These are phyloP conservation scores for Clarias batrachus DNA, from an alignment of 2,113 vertebrate genomes.

Conservation along the genomic window DNA sequence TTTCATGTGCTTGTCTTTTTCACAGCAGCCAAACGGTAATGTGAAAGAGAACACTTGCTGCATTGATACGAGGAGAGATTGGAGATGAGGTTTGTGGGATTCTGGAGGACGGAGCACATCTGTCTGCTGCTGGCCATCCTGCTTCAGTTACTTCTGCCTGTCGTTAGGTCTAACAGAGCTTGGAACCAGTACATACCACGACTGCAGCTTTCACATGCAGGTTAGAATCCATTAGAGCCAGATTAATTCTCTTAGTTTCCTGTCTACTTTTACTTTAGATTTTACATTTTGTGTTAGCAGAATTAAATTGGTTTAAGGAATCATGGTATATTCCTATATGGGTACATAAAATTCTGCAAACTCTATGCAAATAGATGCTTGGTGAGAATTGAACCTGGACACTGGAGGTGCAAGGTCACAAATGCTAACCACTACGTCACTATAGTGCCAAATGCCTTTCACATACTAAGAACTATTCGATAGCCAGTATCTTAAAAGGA, in stretches of 20 bases:
- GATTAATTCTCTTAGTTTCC: not conserved
- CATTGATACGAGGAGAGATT: slow-evolving; percentile 23
- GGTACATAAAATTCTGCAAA: not conserved
- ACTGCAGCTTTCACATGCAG: slow-evolving; percentile 67
- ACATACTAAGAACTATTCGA: not conserved
- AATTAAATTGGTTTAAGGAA: not conserved
- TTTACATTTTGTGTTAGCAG: not conserved
- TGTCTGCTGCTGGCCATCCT: not conserved
- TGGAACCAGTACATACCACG: slow-evolving; percentile 60
- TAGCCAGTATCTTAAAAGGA: not conserved
- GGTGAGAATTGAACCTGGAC: too few relatives aligned
- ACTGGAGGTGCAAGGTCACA: too few relatives aligned
- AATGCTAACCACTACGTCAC: too few relatives aligned
- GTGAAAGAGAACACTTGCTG: slow-evolving; percentile 41
- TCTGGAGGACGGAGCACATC: slow-evolving; percentile 28
- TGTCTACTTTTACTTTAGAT: not conserved
- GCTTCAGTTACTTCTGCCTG: slow-evolving; percentile 53
- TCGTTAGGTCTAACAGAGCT: slow-evolving; percentile 46
- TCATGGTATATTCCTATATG: not conserved
- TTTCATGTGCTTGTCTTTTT: slow-evolving; percentile 14
- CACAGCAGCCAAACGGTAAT: slow-evolving; percentile 40
- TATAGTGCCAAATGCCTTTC: not conserved
- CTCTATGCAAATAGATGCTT: too few relatives aligned
- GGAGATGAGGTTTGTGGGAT: slow-evolving; percentile 46
- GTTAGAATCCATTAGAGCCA: slow-evolving; percentile 54